phyloP scores from a whole-genome alignment of 2,797 vertebrate species.

The Synanceia verrucosa region DNA sequence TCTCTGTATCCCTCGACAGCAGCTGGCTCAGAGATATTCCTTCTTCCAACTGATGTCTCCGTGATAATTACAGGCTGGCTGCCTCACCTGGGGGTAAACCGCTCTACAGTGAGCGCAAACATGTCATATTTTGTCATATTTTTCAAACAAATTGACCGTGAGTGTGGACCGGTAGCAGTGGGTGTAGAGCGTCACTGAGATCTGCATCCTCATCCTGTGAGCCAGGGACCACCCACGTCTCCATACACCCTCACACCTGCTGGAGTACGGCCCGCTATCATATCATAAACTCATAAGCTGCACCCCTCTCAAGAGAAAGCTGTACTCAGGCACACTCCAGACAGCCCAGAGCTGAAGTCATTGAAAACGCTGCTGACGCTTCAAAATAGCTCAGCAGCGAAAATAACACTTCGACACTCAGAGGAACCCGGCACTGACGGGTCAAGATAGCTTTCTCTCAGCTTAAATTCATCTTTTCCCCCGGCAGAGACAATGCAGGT shows the following conservation, averaged over 20 bases:
- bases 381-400: constrained; percentile 27
- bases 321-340: constrained; percentile 10
- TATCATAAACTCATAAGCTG: constrained; percentile 18
- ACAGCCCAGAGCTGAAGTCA: constrained; percentile 21
- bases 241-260: constrained; percentile 30
- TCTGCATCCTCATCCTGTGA: constrained; percentile 36
- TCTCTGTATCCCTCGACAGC: neutral
- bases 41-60: neutral
- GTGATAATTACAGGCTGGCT: constrained; percentile 8
- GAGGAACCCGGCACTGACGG: neutral
- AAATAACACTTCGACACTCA: constrained; percentile 29
- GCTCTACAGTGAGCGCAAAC: neutral
- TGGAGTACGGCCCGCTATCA: constrained; percentile 17
- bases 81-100: neutral
- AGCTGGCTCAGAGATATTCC: constrained; percentile 4
- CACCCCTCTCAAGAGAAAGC: neutral
- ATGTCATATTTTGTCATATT: constrained; percentile 10
- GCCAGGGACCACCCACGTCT: constrained; percentile 67
- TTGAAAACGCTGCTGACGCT: constrained; percentile 2
- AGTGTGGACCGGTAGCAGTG: constrained; percentile 42
- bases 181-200: constrained; percentile 45
- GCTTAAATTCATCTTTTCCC: constrained; percentile 21
- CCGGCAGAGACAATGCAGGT: neutral
- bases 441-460: constrained; percentile 22
- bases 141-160: neutral